Evolutionary conservation across 2,888 invertebrate species (phyloP), one percentile per base, ranked within the genome.

Genomic region (Muschampia plurimacula): DNA sequence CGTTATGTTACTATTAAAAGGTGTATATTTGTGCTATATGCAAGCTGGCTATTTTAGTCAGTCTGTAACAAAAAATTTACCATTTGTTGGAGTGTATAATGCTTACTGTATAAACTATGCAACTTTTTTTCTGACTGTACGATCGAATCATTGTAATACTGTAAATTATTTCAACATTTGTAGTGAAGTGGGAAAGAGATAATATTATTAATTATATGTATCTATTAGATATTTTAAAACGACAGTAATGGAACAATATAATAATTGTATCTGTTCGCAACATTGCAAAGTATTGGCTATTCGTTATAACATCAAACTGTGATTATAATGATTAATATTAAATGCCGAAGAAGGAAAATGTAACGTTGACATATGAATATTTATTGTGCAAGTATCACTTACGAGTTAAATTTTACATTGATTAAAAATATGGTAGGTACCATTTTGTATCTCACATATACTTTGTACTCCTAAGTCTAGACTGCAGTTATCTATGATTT

Each of bases 11-110:
- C 28, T 52, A 39, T 59, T 59, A 57, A 39, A 65, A 59, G 36
- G 46, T 71, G 70, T 71, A 71, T 71, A 71, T 65, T 71, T 71
- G 71, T 71, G 59, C 71, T 71, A 71, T 66, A 28, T 22, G 22
- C 22, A 65, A 70, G 59, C 59, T 46, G 65, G 70, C 70, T 65
- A 70, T 59, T 64, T 59, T 39, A 41, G 2, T 66, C 65, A 66
- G 65, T 71, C 70, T 13, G 65, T 8, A 59, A 66, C 65, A 71
- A 66, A 71, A 59, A 39, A 2, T 52, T 15, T n/a, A 6, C 10
- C 15, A 52, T 15, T 52, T 10, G 52, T 44, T 44, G 44, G 44
- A 44, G 13, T 46, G 10, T 46, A 46, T 2, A 46, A 46, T 46
- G 15, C 52, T 49, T n/a, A n/a, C 9, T 22, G 15, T 32, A 28